Evolutionary conservation across 2,888 invertebrate genomes (phyloP), one percentile per base, ranked within the genome.

Genomic region (Hemicrepidius hirtus): DNA sequence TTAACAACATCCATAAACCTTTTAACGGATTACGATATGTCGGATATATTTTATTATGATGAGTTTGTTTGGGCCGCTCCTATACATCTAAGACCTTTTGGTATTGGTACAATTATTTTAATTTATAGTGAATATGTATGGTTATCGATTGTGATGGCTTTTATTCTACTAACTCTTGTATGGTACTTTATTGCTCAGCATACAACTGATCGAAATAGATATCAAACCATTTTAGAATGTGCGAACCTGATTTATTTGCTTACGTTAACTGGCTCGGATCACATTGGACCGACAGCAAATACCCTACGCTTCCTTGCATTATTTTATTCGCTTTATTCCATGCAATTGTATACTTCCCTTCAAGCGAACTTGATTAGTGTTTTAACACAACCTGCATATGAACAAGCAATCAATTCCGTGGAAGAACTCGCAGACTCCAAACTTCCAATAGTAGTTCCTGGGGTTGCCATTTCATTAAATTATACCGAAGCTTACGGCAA

Each of bases 361-460:
- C 50, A 50, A 28, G 50, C 50, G 12, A 50, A 50, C 2, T 50
- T 50, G 12, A 13, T 50, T 3, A 24, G 28, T 10, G 24, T 21
- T 24, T 13, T 50, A 13, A 50, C 50, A n/a, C 21, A 21, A 12
- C 50, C 50, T 24, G 10, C 12, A 24, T 28, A 24, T 13, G 24
- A 50, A 12, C 28, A 3, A 3, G 7, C 3, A 50, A 50, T 50
- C 10, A 50, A n/a, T 4, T 24, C 50, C 1, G 2, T 24, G 1
- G 50, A 50, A 50, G 50, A 50, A 21, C 50, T 50, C n/a, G 20
- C 21, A n/a, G n/a, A 50, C 3, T 50, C 24, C 3, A 1, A 3
- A 0, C 12, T 50, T 13, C n/a, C 13, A 41, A 41, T 41, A 41
- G 13, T 41, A n/a, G 16, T 16, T 3, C 41, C 41, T n/a, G 6